Conservation (phyloP, 2,888 invertebrate genomes). For the Drosophila lutescens region DNA sequence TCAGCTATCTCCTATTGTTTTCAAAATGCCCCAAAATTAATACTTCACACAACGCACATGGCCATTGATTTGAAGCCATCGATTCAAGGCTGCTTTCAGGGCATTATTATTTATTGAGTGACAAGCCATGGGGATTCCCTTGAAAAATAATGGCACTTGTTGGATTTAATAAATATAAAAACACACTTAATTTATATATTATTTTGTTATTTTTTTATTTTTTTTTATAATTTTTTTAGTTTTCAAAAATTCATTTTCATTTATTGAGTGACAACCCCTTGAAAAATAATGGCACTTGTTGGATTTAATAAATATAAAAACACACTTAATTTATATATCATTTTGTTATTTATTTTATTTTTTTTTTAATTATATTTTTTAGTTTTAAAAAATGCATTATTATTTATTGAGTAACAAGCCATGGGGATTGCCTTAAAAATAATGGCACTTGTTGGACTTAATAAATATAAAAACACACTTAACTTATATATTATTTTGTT, state of each 20-base stretch:
- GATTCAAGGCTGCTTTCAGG: too few relatives aligned
- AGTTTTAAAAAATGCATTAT: too few relatives aligned
- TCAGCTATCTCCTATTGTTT: not conserved
- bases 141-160: not conserved
- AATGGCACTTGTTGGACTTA: not conserved
- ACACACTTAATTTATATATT: too few relatives aligned
- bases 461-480: not conserved
- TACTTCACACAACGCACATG: too few relatives aligned
- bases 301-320: not conserved
- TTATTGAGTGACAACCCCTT: not conserved
- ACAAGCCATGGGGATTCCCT: not conserved
- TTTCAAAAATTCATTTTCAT: too few relatives aligned
- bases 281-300: not conserved
- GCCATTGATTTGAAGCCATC: too few relatives aligned
- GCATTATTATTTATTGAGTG: not conserved
- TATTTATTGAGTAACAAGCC: not conserved
- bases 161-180: not conserved
- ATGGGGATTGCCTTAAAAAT: too few relatives aligned
- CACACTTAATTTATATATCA: too few relatives aligned
- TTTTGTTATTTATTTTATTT: not conserved
- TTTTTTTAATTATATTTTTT: not conserved
- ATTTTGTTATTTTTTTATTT: not conserved
- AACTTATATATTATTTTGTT: not conserved
- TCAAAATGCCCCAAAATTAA: not conserved
- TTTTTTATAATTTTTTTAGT: not conserved